phyloP scores from a whole-genome alignment of 2,113 vertebrate species.

The Saguinus midas region DNA sequence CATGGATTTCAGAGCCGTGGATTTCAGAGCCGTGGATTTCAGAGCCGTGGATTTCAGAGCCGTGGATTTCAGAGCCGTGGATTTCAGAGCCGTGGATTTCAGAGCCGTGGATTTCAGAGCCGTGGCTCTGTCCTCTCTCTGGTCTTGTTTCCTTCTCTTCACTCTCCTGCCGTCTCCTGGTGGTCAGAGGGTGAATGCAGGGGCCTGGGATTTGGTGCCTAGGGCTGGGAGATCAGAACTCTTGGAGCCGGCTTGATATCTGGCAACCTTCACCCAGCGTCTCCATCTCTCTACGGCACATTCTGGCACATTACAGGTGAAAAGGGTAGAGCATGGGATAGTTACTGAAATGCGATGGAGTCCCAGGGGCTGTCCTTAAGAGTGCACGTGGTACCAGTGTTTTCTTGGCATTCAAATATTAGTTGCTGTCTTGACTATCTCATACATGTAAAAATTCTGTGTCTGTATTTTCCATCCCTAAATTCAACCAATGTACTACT shows the following conservation, averaged over 20 bases:
- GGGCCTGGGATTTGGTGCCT: neutral
- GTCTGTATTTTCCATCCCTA: neutral
- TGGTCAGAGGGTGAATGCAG: neutral
- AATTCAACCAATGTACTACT: no score
- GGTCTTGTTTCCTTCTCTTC: neutral
- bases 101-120: neutral
- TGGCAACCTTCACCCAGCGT: neutral
- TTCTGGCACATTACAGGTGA: no score
- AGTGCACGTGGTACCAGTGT: neutral
- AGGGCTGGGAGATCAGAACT: neutral
- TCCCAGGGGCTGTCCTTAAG: neutral
- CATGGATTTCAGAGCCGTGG: neutral
- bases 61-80: neutral
- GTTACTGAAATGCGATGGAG: neutral
- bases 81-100: neutral
- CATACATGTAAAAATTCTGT: neutral
- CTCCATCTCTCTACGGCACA: fast-evolving
- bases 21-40: no score
- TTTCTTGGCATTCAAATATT: neutral
- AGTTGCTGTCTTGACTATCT: neutral
- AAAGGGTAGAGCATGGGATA: no score
- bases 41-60: neutral
- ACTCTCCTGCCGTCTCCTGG: neutral
- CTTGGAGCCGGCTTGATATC: neutral
- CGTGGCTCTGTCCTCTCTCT: neutral